These are phyloP conservation scores for Epizoanthus scotinus DNA, from an alignment of 92 coral and sea anemone species.

Conservation along the genomic window DNA sequence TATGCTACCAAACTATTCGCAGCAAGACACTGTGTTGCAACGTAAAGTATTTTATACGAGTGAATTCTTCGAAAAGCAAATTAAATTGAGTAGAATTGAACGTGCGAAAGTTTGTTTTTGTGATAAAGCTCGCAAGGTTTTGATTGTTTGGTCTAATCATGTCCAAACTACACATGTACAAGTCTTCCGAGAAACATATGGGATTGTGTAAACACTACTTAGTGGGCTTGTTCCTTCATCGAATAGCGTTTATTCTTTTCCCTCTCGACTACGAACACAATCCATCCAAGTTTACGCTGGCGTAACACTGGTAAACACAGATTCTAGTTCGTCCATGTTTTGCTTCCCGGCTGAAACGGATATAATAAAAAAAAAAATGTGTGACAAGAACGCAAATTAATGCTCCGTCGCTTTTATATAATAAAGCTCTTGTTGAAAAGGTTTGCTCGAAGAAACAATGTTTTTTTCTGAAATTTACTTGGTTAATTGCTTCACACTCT, in stretches of 20 bases:
- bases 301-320: background rate
- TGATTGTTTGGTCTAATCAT: slow-evolving; percentile 22
- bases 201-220: slow-evolving; percentile 13
- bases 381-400: background rate
- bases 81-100: slow-evolving; percentile 14
- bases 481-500: background rate
- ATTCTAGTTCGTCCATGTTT: background rate
- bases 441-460: background rate
- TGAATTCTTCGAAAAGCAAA: background rate
- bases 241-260: slow-evolving; percentile 26
- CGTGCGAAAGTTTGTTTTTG: slow-evolving; percentile 39
- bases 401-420: background rate
- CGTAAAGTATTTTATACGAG: too few species aligned
- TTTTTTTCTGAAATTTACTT: background rate
- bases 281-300: background rate
- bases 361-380: background rate
- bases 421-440: background rate
- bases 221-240: slow-evolving; percentile 22
- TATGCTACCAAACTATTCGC: background rate
- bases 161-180: slow-evolving; percentile 20
- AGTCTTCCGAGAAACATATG: slow-evolving; percentile 30
- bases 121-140: background rate
- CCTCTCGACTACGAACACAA: slow-evolving; percentile 1
- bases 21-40: background rate
- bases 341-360: slow-evolving; percentile 1